Evolutionary conservation across 2,888 invertebrate species (phyloP).

Genomic region (Nemotelus nigrinus): DNA sequence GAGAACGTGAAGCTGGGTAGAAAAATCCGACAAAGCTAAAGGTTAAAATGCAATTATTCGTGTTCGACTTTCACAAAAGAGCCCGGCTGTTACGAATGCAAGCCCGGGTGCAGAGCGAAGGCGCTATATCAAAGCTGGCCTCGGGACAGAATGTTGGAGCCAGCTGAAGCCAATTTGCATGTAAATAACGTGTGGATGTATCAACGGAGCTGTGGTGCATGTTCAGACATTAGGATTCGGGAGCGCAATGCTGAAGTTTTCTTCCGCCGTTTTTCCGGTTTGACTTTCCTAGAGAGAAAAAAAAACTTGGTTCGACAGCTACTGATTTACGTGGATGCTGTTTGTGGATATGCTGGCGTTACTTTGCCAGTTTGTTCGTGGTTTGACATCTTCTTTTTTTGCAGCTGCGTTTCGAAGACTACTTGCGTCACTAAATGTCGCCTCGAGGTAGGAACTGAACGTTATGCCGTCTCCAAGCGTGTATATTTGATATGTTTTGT

Average conservation of each 20-base stretch:
- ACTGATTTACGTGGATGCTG: constrained; percentile 32
- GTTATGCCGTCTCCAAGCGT: no score
- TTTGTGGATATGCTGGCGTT: constrained; percentile 26
- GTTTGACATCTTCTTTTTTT: constrained; percentile 13
- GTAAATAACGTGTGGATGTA: constrained; percentile 34
- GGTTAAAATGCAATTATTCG: constrained; percentile 43
- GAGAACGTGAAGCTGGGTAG: neutral
- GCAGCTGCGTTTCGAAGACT: neutral
- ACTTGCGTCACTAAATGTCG: no score
- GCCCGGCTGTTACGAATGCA: neutral
- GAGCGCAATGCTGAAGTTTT: constrained; percentile 26
- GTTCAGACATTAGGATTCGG: neutral
- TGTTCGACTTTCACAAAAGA: constrained; percentile 29
- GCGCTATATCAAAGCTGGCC: constrained; percentile 39
- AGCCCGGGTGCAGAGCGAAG: constrained; percentile 1
- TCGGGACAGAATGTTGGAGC: constrained; percentile 35
- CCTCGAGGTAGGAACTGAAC: no score
- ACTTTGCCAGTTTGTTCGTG: constrained; percentile 32
- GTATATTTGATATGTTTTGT: no score
- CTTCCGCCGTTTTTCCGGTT: constrained; percentile 15
- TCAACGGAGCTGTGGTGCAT: neutral
- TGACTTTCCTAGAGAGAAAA: neutral
- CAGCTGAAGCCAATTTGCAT: constrained; percentile 44
- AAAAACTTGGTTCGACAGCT: constrained; percentile 29
- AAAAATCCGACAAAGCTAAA: constrained; percentile 16